Percentiles rank a stretch among this genome's conserved stretches.
Conservation (phyloP, 2,797 vertebrate species). For the Rhadinocentrus ornatus region DNA sequence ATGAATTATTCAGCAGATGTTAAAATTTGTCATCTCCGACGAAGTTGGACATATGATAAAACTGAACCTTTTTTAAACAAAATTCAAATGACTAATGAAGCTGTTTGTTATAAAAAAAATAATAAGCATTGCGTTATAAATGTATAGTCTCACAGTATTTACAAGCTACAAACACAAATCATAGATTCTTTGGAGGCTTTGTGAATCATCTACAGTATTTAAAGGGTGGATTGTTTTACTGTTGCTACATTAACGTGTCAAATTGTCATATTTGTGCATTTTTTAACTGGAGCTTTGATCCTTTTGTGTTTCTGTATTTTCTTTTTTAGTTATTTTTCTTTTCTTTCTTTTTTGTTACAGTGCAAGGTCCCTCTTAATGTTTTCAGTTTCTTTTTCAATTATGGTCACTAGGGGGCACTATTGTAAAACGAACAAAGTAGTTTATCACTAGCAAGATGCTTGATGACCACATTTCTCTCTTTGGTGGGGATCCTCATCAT, state of each 20-base stretch:
- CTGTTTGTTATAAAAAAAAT: neutral
- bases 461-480: neutral
- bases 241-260: neutral
- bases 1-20: constrained; percentile 20
- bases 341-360: too few relatives aligned
- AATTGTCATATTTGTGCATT: neutral
- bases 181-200: too few relatives aligned
- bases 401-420: constrained; percentile 56
- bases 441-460: neutral
- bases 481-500: neutral
- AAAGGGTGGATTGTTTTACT: neutral
- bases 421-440: constrained; percentile 21
- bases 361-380: too few relatives aligned
- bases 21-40: neutral
- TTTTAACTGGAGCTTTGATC: neutral
- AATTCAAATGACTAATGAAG: neutral
- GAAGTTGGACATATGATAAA: neutral
- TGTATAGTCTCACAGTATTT: neutral
- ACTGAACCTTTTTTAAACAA: neutral
- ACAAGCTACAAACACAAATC: too few relatives aligned
- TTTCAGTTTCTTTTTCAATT: neutral
- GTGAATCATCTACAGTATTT: neutral
- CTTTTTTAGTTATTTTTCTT: neutral
- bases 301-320: neutral
- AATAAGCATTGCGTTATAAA: neutral